Evolutionary conservation across 1,140 invertebrate species (phyloP).

Genomic region (Drosophila persimilis): DNA sequence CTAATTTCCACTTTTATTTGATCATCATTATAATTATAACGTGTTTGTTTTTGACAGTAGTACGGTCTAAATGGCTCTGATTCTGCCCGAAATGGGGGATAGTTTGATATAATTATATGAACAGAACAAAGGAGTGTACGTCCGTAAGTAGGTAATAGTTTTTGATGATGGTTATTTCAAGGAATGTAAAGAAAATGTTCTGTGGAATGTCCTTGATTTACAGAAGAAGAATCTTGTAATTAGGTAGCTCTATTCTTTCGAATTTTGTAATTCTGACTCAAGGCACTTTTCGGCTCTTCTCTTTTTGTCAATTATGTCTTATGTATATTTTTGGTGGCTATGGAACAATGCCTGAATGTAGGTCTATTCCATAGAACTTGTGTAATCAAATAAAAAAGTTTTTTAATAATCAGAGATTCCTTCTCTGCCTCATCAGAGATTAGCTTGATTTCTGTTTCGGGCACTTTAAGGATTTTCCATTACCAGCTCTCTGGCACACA

Average conservation of each 20-base stretch:
- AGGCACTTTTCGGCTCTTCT: too few species aligned
- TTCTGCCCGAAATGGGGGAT: neutral
- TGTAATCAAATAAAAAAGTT: too few species aligned
- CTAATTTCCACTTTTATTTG: slow-evolving; percentile 34
- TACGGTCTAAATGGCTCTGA: slow-evolving; percentile 17
- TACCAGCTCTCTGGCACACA: slow-evolving; percentile 26
- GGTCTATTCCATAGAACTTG: too few species aligned
- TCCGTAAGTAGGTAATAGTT: slow-evolving; percentile 26
- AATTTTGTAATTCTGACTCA: too few species aligned
- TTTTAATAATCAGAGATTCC: neutral
- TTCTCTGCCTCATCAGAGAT: neutral
- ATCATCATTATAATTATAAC: slow-evolving; percentile 42
- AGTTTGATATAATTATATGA: neutral
- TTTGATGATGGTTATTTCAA: slow-evolving; percentile 5
- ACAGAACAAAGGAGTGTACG: neutral
- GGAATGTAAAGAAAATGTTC: too few species aligned
- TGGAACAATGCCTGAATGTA: too few species aligned
- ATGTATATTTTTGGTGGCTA: too few species aligned
- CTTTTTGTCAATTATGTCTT: too few species aligned
- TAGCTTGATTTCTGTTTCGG: slow-evolving; percentile 10
- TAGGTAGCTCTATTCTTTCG: too few species aligned
- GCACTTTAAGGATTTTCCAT: slow-evolving; percentile 33
- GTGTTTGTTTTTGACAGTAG: slow-evolving; percentile 26
- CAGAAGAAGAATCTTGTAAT: too few species aligned
- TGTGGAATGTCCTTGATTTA: too few species aligned